phyloP scores from a whole-genome alignment of 2,888 invertebrate species.

The Troides oblongomaculatus region DNA sequence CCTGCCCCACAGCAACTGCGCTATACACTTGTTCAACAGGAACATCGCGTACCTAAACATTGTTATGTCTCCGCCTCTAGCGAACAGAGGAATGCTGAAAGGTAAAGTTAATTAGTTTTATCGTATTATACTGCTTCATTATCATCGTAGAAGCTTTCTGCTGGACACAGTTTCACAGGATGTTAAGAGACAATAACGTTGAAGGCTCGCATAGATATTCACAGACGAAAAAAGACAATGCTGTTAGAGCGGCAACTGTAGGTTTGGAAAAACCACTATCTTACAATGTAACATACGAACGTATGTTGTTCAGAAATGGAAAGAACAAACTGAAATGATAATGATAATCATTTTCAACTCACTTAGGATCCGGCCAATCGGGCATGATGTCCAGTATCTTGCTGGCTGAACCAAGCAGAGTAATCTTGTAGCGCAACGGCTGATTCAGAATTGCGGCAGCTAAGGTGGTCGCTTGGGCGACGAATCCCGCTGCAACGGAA shows the following conservation, averaged over 20 bases:
- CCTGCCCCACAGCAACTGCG: slow-evolving; percentile 90
- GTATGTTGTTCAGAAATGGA: too few relatives aligned
- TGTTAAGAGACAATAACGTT: too few relatives aligned
- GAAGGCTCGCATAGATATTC: too few relatives aligned
- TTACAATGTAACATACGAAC: too few relatives aligned
- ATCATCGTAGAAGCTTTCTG: too few relatives aligned
- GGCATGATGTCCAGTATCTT: slow-evolving; percentile 88
- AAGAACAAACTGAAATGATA: too few relatives aligned
- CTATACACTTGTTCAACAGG: slow-evolving; percentile 95
- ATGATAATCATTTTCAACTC: slow-evolving; percentile 36
- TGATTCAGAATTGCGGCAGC: slow-evolving; percentile 90
- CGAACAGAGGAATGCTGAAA: slow-evolving; percentile 90
- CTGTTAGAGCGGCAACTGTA: too few relatives aligned
- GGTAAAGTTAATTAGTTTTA: neutral
- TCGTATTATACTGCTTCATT: neutral
- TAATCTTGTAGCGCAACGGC: slow-evolving; percentile 91
- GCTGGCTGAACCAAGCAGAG: slow-evolving; percentile 89
- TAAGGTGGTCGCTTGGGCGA: slow-evolving; percentile 90
- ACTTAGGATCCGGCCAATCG: slow-evolving; percentile 68
- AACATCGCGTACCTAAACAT: slow-evolving; percentile 95
- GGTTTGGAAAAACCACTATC: too few relatives aligned
- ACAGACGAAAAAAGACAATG: too few relatives aligned
- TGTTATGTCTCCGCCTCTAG: slow-evolving; percentile 87
- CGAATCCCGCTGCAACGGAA: slow-evolving; percentile 92
- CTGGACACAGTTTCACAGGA: too few relatives aligned